Base-by-base conservation (phyloP, 1,140 invertebrate species). In the Anoplolepis gracilipes region DNA sequence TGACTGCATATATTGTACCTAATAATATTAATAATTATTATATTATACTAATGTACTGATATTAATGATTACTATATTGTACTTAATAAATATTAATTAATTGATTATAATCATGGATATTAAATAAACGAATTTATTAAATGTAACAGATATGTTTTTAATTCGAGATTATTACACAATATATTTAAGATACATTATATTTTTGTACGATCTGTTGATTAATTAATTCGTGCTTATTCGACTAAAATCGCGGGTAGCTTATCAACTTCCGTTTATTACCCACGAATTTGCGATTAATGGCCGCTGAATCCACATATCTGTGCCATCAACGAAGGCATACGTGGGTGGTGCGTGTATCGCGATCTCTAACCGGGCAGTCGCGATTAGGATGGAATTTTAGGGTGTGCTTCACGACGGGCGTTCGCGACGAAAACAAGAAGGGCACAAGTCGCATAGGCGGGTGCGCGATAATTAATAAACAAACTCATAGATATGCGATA, bases 401-500 rank as follows among this genome's bases (percentile, higher is more conserved):
- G 55, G 57, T 53, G 84, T 64, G 69, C 55, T 79, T 25, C 36
- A 30, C 61, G 16, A 4, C 10, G 46, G 39, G 16, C 5, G 49
- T 53, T 22, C 10, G 16, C 55, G 57, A 49, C 36, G 36, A 25
- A 55, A n/a, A 61, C 13, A 16, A 49, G 64, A 13, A 76, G 42
- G 42, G 25, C n/a, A 30, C 16, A 25, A 53, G 30, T 75, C n/a
- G 39, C 62, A 57, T 4, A 49, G 46, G 16, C 46, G 46, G 65
- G 75, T 49, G 73, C 77, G 57, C 53, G 73, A 91, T 90, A 93
- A 93, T 93, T 93, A 93, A 93, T 92, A 93, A 93, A 93, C 88
- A 92, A 90, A 90, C 77, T 90, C 77, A 87, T 90, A 89, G 91
- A 92, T 92, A 92, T 91, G 86, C 91, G 89, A 92, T 91, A 92